Percentiles rank a stretch among this genome's conserved stretches.
Evolutionary conservation across 2,888 invertebrate genomes (phyloP).

Genomic region (Patella pellucida): DNA sequence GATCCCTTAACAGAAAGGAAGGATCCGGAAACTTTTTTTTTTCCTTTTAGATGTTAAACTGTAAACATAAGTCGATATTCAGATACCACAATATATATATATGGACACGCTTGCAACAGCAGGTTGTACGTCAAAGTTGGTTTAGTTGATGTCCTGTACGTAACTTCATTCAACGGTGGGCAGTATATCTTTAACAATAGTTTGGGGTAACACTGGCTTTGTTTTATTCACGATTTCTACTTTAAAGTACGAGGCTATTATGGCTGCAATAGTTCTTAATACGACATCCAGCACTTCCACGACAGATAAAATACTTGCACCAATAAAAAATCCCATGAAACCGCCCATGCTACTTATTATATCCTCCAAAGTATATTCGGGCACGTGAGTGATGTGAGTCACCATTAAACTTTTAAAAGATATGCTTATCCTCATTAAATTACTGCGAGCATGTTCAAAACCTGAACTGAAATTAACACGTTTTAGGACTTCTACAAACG

Average conservation of each 20-base stretch:
- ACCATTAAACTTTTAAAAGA: conserved; percentile 1
- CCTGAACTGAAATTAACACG: neutral
- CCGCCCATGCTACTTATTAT: neutral
- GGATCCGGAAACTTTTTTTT: no score
- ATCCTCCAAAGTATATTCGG: neutral
- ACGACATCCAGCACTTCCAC: neutral
- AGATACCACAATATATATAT: no score
- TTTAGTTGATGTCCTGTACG: no score
- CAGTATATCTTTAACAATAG: no score
- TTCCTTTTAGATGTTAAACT: no score
- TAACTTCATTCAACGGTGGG: no score
- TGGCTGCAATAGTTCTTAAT: neutral
- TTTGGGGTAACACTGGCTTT: no score
- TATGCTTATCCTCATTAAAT: neutral
- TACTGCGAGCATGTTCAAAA: neutral
- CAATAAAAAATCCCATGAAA: neutral
- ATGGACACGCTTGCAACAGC: no score
- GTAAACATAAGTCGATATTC: no score
- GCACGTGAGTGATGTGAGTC: neutral
- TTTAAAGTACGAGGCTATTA: neutral
- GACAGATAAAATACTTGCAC: neutral
- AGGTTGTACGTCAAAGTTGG: no score
- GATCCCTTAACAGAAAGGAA: no score
- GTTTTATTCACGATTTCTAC: no score
- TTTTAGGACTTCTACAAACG: neutral